These are phyloP conservation scores for Diploptera punctata DNA, from an alignment of 2,888 invertebrate genomes.

Conservation along the genomic window DNA sequence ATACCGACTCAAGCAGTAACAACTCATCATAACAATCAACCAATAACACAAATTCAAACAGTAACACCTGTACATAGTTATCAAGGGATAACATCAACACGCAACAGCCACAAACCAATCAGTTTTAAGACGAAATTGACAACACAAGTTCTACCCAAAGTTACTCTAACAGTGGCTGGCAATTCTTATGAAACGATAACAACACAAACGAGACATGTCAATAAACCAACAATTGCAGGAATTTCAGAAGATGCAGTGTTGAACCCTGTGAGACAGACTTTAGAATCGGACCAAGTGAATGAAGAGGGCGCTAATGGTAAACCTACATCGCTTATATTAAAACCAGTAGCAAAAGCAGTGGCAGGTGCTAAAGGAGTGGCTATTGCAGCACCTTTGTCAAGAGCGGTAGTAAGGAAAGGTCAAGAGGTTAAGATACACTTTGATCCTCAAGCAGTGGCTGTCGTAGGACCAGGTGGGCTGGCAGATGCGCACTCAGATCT, in stretches of 20 bases:
- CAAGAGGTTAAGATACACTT: conserved; percentile 68
- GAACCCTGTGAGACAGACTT: neutral
- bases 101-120: too few species aligned
- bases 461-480: conserved; percentile 76
- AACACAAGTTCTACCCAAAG: neutral
- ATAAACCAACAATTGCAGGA: too few species aligned
- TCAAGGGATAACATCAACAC: too few species aligned
- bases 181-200: neutral
- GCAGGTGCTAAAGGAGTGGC: conserved; percentile 72
- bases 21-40: too few species aligned
- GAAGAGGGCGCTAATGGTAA: neutral
- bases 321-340: conserved; percentile 60
- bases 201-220: neutral
- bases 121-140: neutral
- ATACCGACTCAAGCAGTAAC: too few species aligned
- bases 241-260: neutral
- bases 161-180: neutral
- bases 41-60: too few species aligned
- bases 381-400: conserved; percentile 72
- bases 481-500: conserved; percentile 79
- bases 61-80: too few species aligned
- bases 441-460: conserved; percentile 71
- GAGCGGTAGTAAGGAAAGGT: conserved; percentile 67
- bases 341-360: conserved; percentile 70
- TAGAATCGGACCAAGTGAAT: neutral